Base-by-base conservation (phyloP, 2,797 vertebrate species). In the Leptodactylus fallax region DNA sequence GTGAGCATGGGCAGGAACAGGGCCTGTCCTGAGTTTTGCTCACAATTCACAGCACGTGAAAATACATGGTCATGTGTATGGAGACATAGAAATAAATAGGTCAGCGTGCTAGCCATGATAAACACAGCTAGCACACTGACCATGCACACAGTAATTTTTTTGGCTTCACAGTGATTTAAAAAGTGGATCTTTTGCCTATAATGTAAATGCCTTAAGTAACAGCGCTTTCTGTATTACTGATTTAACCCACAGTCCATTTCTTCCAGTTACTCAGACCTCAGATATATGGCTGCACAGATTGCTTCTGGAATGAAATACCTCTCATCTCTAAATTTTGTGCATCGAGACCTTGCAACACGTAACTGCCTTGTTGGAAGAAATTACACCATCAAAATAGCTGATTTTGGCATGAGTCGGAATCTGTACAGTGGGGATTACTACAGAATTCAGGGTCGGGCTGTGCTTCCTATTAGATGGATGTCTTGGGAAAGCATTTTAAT, bases 391-490 rank as follows among this genome's bases (percentile, higher is more conserved):
- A 99, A 99, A 95, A 99, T 99, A 1, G 98, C 98, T 0, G 98
- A 99, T 93, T 99, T 99, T 2, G 98, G 98, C 83, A 99, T 99
- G 98, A 99, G 98, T 95, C 96, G 98, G 61, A 99, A 99, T 91
- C 95, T 99, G 87, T 99, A 99, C 93, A 99, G 97, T 0, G 97
- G 98, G 8, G 98, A 99, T 91, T 99, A 99, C 92, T 99, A 99
- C 93, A 96, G 98, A 88, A 99, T 99, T 93, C 98, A 99, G 93
- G 98, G 98, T 55, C 94, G 98, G 25, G 98, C 98, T 0, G 98
- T 99, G 49, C 96, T 99, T 58, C 98, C 98, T 0, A 99, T 99
- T 89, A 98, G 98, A 91, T 99, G 98, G 98, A 99, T 99, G 98
- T 99, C 98, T 19, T 99, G 98, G 98, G 98, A 99, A 92, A 99